Percentiles rank a stretch among this genome's conserved stretches.
These are phyloP conservation scores for Symphodus melops DNA, from an alignment of 2,113 vertebrate species.

Conservation along the genomic window DNA sequence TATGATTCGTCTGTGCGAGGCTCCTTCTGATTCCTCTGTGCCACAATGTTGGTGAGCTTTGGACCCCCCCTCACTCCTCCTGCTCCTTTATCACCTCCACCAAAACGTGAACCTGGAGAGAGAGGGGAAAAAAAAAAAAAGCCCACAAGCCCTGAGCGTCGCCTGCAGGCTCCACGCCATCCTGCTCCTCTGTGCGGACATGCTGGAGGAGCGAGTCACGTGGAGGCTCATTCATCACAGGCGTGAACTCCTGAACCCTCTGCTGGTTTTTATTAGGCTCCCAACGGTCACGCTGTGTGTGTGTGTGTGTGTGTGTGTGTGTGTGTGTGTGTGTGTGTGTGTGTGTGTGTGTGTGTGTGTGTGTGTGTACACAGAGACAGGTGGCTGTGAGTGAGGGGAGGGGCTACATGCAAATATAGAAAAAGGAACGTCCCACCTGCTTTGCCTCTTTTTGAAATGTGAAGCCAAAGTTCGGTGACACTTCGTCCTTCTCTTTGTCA, in stretches of 20 bases:
- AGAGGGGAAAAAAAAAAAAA: neutral
- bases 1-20: slow-evolving; percentile 19
- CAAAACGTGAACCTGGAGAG: slow-evolving; percentile 11
- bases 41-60: neutral
- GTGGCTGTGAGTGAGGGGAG: slow-evolving; percentile 20
- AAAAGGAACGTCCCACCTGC: no score
- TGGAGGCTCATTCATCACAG: slow-evolving; percentile 61
- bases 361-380: slow-evolving; percentile 18
- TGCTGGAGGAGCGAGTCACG: slow-evolving; percentile 11
- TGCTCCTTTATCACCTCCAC: neutral
- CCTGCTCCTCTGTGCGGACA: neutral
- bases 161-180: slow-evolving; percentile 30
- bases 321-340: neutral
- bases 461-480: no score
- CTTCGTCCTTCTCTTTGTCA: no score
- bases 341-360: neutral
- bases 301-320: slow-evolving; percentile 22
- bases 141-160: slow-evolving; percentile 6
- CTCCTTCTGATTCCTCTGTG: slow-evolving; percentile 21
- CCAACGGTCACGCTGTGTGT: slow-evolving; percentile 40
- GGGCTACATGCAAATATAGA: no score
- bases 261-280: slow-evolving; percentile 51
- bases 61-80: slow-evolving; percentile 3
- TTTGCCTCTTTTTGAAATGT: no score
- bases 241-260: slow-evolving; percentile 69